Percentiles rank a stretch among this genome's conserved stretches.
Conservation (phyloP, 92 coral and sea anemone species). For the Porites evermanni region DNA sequence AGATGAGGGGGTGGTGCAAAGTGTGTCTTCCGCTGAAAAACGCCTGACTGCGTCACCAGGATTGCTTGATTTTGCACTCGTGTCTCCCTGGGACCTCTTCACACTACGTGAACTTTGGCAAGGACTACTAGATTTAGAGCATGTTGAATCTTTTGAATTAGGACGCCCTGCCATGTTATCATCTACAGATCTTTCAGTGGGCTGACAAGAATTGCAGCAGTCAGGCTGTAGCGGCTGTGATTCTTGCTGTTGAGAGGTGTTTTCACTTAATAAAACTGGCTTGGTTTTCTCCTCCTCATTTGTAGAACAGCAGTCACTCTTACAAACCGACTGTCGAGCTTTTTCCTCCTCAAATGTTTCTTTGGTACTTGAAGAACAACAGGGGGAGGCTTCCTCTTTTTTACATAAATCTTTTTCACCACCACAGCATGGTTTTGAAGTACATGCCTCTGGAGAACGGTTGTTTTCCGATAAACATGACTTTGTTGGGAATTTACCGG, state of each 20-base stretch:
- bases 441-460: background rate
- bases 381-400: background rate
- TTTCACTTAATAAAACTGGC: background rate
- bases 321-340: background rate
- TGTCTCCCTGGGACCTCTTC: background rate
- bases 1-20: constrained; percentile 20
- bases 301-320: background rate
- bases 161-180: no score
- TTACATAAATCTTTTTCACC: constrained; percentile 8
- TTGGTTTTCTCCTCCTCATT: background rate
- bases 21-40: constrained; percentile 1
- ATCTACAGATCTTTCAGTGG: no score
- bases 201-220: no score
- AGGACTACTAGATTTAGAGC: no score
- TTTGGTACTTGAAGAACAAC: background rate
- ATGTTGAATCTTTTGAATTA: no score
- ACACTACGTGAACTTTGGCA: no score
- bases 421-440: constrained; percentile 1
- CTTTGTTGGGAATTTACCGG: background rate
- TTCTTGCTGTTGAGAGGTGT: no score
- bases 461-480: background rate
- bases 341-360: background rate
- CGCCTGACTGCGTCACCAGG: constrained; percentile 27
- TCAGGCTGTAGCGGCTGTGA: no score
- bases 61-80: constrained; percentile 4